Conservation (phyloP, 1,140 invertebrate species). For the Melanaphis sacchari region DNA sequence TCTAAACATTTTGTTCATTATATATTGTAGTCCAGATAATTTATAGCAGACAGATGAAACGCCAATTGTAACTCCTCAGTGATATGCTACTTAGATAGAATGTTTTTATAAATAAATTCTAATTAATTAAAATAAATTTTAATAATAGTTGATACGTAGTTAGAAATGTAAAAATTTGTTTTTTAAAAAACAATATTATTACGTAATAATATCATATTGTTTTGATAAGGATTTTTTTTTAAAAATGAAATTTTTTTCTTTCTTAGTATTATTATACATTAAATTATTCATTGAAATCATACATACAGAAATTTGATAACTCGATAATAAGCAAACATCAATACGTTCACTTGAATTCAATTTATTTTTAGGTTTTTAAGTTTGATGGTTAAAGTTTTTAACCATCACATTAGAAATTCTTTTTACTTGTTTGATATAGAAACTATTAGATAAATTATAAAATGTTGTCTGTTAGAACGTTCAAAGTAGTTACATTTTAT, state of each 20-base stretch:
- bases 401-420: background rate
- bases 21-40: no score
- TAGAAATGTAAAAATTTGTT: no score
- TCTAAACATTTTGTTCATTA: no score
- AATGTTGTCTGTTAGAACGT: background rate
- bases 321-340: background rate
- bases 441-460: background rate
- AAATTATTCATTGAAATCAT: background rate
- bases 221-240: background rate
- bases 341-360: background rate
- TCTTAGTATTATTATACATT: background rate
- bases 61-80: no score
- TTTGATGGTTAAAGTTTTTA: conserved; percentile 24
- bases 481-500: conserved; percentile 21
- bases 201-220: no score
- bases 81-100: no score
- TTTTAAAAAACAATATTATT: no score
- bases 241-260: background rate
- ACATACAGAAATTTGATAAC: no score
- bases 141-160: no score
- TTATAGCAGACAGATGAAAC: no score
- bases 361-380: background rate
- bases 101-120: no score
- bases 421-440: background rate
- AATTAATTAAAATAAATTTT: no score